phyloP scores from a whole-genome alignment of 2,888 invertebrate species.

The Petrophora chlorosata region DNA sequence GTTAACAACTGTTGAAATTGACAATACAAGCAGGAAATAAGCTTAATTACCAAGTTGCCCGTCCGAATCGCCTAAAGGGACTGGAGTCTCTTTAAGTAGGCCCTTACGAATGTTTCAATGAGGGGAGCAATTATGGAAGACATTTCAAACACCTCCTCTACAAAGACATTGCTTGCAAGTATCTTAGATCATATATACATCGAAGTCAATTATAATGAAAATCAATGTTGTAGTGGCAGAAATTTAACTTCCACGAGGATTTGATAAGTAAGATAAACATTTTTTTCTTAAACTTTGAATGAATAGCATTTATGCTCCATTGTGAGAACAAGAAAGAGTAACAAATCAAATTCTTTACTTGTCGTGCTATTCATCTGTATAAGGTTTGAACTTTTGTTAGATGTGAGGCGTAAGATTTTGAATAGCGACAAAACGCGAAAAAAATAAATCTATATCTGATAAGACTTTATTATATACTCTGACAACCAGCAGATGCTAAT shows the following conservation, averaged over 20 bases:
- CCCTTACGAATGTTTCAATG: constrained; percentile 72
- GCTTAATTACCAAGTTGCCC: constrained; percentile 78
- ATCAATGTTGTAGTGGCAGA: too few species aligned
- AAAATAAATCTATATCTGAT: neutral
- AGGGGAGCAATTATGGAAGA: constrained; percentile 73
- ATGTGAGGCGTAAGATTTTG: constrained; percentile 19
- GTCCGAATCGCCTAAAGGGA: constrained; percentile 65
- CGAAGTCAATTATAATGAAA: constrained; percentile 17
- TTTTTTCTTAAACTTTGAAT: constrained; percentile 25
- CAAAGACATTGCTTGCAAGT: constrained; percentile 52
- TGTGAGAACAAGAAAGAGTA: constrained; percentile 37
- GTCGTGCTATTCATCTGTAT: constrained; percentile 47
- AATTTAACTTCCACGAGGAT: too few species aligned
- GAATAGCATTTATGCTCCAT: constrained; percentile 43
- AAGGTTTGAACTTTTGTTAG: constrained; percentile 45
- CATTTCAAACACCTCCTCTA: constrained; percentile 64
- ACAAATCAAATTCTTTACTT: constrained; percentile 48
- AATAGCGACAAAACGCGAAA: neutral
- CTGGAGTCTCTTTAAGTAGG: constrained; percentile 63
- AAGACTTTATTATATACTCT: constrained; percentile 1
- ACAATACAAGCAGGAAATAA: constrained; percentile 75
- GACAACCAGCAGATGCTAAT: too few species aligned
- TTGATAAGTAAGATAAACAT: too few species aligned
- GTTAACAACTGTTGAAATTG: constrained; percentile 62
- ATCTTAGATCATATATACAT: too few species aligned